Percentiles rank a stretch among this genome's conserved stretches.
phyloP scores from a whole-genome alignment of 1,140 invertebrate genomes.

The Drosophila suzukii region DNA sequence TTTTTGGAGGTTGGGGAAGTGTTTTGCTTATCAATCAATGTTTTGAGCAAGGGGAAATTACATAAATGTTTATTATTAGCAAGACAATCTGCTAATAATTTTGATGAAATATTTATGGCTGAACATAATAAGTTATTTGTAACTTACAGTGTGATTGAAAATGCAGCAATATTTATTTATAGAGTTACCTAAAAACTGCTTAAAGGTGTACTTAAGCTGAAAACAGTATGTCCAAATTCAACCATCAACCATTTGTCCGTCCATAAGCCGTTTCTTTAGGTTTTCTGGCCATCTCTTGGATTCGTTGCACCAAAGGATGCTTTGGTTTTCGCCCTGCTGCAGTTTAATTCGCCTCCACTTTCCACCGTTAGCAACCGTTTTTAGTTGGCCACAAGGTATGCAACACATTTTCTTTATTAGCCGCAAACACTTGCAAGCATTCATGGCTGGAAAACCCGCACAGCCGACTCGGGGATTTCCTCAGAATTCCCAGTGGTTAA shows the following conservation, averaged over 20 bases:
- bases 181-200: background rate
- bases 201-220: background rate
- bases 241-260: too few species aligned
- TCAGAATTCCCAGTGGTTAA: conserved; percentile 28
- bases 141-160: too few species aligned
- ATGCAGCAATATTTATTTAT: too few species aligned
- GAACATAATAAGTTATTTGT: too few species aligned
- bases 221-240: too few species aligned
- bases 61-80: background rate
- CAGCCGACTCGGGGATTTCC: conserved; percentile 15
- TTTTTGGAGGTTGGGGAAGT: background rate
- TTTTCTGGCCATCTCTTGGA: too few species aligned
- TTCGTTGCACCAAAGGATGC: background rate
- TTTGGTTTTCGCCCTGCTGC: conserved; percentile 12
- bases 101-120: background rate
- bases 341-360: conserved; percentile 13
- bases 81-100: background rate
- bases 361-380: background rate
- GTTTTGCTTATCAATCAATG: conserved; percentile 13
- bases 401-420: conserved; percentile 76
- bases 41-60: background rate
- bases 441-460: conserved; percentile 15
- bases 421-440: conserved; percentile 51
- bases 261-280: too few species aligned
- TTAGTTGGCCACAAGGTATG: conserved; percentile 59